Evolutionary conservation across 1,140 invertebrate genomes (phyloP).

Genomic region (Leptoteleia sp.): DNA sequence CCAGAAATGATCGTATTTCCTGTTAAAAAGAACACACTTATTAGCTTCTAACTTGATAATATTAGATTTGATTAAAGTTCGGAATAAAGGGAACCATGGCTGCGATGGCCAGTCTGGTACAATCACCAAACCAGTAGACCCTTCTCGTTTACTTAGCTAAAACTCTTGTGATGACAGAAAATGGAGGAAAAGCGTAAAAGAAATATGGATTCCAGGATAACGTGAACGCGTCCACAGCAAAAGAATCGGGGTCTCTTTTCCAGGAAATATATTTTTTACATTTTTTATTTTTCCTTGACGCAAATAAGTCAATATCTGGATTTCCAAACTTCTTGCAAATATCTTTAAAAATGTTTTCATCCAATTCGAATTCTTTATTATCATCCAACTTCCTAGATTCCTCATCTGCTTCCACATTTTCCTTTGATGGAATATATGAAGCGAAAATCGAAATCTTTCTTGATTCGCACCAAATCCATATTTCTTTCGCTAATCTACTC

Average conservation of each 20-base stretch:
- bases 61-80: slow-evolving; percentile 16
- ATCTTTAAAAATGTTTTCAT: slow-evolving; percentile 1
- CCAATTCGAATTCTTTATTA: slow-evolving; percentile 42
- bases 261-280: slow-evolving; percentile 23
- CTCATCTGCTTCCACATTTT: slow-evolving; percentile 33
- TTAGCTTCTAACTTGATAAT: slow-evolving; percentile 21
- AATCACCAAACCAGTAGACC: slow-evolving; percentile 8
- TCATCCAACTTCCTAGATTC: slow-evolving; percentile 38
- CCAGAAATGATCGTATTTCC: slow-evolving; percentile 38
- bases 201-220: slow-evolving; percentile 25
- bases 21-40: slow-evolving; percentile 16
- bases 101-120: slow-evolving; percentile 36
- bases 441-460: slow-evolving; percentile 45
- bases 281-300: slow-evolving; percentile 28
- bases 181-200: slow-evolving; percentile 50
- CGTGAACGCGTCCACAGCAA: slow-evolving; percentile 23
- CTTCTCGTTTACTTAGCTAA: slow-evolving; percentile 20
- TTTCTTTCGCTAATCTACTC: slow-evolving; percentile 31
- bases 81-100: slow-evolving; percentile 30
- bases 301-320: slow-evolving; percentile 33
- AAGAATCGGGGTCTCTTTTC: slow-evolving; percentile 31
- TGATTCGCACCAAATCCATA: slow-evolving; percentile 40
- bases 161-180: slow-evolving; percentile 11
- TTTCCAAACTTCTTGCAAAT: slow-evolving; percentile 25
- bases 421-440: slow-evolving; percentile 31